Evolutionary conservation across 2,888 invertebrate species (phyloP).

Genomic region (Papilio demoleus): DNA sequence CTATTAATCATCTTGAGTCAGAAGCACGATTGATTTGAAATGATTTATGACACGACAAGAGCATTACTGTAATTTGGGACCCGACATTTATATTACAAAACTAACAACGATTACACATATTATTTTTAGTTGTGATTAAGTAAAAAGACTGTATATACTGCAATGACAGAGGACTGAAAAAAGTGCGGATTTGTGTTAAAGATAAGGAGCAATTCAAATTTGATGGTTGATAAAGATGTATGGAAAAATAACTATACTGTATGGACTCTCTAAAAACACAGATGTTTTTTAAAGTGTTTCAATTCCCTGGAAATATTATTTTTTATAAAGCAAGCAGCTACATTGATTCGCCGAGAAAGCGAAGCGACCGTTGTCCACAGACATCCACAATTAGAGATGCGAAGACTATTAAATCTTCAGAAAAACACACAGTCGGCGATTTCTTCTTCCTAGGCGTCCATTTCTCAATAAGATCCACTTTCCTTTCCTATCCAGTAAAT

Average conservation of each 20-base stretch:
- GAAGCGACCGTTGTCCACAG: no score
- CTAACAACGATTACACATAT: background rate
- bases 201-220: background rate
- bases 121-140: background rate
- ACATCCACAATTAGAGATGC: no score
- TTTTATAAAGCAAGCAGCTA: no score
- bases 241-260: background rate
- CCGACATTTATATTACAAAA: slow-evolving; percentile 2
- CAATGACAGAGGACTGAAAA: background rate
- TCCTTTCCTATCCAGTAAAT: no score
- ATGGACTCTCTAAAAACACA: no score
- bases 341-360: no score
- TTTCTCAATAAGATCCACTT: no score
- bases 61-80: slow-evolving; percentile 19
- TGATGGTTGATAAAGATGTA: background rate
- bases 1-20: slow-evolving; percentile 24
- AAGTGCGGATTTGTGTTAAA: background rate
- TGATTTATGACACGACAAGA: slow-evolving; percentile 24
- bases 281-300: no score
- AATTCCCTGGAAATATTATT: no score
- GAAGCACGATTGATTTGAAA: slow-evolving; percentile 23
- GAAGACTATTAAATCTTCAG: no score
- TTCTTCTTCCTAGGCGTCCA: no score
- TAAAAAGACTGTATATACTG: background rate
- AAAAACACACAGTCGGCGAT: no score